Conservation (phyloP, 2,888 invertebrate genomes). For the Pseudanteris insignis region DNA sequence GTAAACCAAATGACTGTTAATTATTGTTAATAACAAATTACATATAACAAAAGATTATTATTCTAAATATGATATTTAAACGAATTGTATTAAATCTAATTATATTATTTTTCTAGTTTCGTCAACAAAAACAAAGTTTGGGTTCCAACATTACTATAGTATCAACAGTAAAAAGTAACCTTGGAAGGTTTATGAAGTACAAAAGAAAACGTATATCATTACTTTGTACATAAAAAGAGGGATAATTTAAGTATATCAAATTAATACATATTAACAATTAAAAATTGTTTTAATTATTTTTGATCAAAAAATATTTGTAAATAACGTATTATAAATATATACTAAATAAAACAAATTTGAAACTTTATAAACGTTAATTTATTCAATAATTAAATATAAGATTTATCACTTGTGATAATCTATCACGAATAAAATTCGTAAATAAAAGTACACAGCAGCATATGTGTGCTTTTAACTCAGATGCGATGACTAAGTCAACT, state of each 20-base stretch:
- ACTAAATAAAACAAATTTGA: slow-evolving; percentile 7
- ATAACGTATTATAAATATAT: not conserved
- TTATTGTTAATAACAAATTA: no score
- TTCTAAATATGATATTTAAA: no score
- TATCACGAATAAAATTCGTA: no score
- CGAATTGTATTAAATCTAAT: no score
- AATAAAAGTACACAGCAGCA: no score
- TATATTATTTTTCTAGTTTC: slow-evolving; percentile 67
- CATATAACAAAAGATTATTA: no score
- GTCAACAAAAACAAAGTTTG: slow-evolving; percentile 73
- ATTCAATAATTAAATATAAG: slow-evolving; percentile 18
- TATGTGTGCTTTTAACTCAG: no score
- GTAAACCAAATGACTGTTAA: no score
- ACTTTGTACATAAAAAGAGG: slow-evolving; percentile 8
- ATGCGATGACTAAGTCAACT: no score
- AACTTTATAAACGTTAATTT: slow-evolving; percentile 32
- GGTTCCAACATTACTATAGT: slow-evolving; percentile 78
- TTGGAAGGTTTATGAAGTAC: slow-evolving; percentile 78
- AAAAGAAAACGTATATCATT: slow-evolving; percentile 68
- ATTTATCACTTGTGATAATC: slow-evolving; percentile 27
- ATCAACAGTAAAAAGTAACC: slow-evolving; percentile 75
- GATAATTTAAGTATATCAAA: no score
- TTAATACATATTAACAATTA: not conserved
- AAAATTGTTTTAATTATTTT: no score
- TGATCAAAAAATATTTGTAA: no score